Evolutionary conservation across 2,113 vertebrate genomes (phyloP), one percentile per base, ranked within the genome.

Genomic region (Hydrochoerus hydrochaeris): DNA sequence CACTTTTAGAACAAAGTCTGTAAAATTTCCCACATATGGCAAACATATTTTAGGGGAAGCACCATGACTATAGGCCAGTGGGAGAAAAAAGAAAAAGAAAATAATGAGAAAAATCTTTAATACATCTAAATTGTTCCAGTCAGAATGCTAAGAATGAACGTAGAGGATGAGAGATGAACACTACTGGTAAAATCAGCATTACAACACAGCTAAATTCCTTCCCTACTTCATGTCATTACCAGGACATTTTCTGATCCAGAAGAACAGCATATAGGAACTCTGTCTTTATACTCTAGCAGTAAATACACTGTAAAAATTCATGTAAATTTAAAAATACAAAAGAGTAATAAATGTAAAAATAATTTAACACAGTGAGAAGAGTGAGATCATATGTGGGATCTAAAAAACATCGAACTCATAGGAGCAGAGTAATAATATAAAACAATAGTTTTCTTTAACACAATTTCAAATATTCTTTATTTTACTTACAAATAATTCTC

Each of bases 31-130:
- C 96, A 98, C 95, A 97, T 97, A 94, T 98, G 97, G 97, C 94
- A 97, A 98, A 97, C 97, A 98, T 94, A 98, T 95, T 98, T 82
- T 87, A 97, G 97, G 95, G 90, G 87, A 97, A 98, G 89, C 58
- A 97, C 96, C 62, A 89, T 49, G 97, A 98, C 85, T 89, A 97
- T 94, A 92, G 94, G 93, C 88, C 88, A 96, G 93, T 94, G 95
- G 94, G 92, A 97, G 96, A 97, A 97, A 86, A 96, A 95, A 97
- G 94, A 97, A 96, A 98, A 97, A 96, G 95, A 97, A 98, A 97
- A 98, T 97, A 97, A 97, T 96, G 96, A 96, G 94, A 97, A 98
- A 97, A 97, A 95, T 96, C 96, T 95, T 97, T 88, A 94, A 26
- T 85, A 95, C 84, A 93, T 96, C 84, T 94, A 97, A 83, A 97